Conservation (phyloP, 2,113 vertebrate genomes). For the Fukomys damarensis region DNA sequence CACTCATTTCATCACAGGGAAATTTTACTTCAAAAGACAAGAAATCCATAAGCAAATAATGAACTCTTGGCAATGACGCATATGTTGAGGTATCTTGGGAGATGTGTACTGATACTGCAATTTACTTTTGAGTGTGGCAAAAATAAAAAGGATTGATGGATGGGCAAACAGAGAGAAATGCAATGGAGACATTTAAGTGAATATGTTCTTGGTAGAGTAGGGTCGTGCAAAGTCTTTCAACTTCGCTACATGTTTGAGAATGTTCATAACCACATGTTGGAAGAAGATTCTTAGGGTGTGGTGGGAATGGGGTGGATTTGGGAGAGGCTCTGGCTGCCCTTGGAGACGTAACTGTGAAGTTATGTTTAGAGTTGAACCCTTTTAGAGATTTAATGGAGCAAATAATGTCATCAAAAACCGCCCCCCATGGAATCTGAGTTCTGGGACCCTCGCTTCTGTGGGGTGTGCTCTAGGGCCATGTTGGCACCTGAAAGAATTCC, state of each 20-base stretch:
- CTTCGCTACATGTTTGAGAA: background rate
- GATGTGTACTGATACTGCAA: background rate
- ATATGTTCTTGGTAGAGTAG: background rate
- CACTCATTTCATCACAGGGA: background rate
- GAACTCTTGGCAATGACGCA: background rate
- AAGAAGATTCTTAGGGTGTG: background rate
- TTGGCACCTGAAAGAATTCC: background rate
- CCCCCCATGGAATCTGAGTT: background rate
- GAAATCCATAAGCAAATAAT: background rate
- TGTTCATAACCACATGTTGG: background rate
- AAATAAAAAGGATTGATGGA: background rate
- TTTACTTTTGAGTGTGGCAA: background rate
- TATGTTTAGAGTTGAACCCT: conserved; percentile 10
- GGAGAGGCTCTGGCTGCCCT: background rate
- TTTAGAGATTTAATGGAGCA: background rate
- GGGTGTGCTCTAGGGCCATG: background rate
- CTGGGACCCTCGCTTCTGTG: background rate
- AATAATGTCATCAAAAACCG: background rate
- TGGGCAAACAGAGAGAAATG: background rate
- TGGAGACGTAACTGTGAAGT: background rate
- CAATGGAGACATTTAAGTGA: background rate
- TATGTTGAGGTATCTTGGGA: background rate
- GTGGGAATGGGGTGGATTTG: background rate
- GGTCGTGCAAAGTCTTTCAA: background rate
- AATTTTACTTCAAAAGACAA: conserved; percentile 4